phyloP scores from a whole-genome alignment of 2,888 invertebrate species.

The Cryptocephalus moraei region DNA sequence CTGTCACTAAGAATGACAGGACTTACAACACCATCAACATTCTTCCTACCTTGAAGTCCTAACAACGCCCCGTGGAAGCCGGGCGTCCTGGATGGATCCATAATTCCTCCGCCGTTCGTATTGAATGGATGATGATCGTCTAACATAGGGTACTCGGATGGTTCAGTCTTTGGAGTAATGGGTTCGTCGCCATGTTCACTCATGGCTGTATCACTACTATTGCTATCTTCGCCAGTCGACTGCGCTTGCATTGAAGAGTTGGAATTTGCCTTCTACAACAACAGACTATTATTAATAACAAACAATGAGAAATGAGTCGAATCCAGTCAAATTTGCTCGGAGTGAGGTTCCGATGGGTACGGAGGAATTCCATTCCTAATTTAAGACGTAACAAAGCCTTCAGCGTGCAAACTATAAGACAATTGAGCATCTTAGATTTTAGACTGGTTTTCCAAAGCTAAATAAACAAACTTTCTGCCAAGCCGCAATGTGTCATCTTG shows the following conservation, averaged over 20 bases:
- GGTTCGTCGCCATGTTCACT: conserved; percentile 57
- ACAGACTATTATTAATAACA: background rate
- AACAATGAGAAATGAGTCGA: no score
- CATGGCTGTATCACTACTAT: conserved; percentile 72
- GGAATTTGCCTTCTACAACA: conserved; percentile 33
- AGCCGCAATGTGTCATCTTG: no score
- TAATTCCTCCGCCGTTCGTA: conserved; percentile 47
- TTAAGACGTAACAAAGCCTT: no score
- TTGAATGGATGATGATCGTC: conserved; percentile 54
- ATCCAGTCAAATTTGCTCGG: no score
- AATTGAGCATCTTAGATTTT: no score
- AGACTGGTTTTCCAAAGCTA: no score
- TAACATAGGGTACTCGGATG: conserved; percentile 53
- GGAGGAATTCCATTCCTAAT: no score
- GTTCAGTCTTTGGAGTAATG: conserved; percentile 63
- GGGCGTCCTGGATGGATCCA: conserved; percentile 57
- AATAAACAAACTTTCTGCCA: no score
- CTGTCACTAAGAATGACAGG: no score
- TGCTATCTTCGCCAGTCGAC: conserved; percentile 73
- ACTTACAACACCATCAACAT: no score
- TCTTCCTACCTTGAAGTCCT: conserved; percentile 60
- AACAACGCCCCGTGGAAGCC: conserved; percentile 72
- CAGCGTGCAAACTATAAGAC: no score
- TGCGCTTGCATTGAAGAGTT: conserved; percentile 53
- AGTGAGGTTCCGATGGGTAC: no score